These are phyloP conservation scores for Otis tarda DNA, from an alignment of 2,113 vertebrate species.

Conservation along the genomic window DNA sequence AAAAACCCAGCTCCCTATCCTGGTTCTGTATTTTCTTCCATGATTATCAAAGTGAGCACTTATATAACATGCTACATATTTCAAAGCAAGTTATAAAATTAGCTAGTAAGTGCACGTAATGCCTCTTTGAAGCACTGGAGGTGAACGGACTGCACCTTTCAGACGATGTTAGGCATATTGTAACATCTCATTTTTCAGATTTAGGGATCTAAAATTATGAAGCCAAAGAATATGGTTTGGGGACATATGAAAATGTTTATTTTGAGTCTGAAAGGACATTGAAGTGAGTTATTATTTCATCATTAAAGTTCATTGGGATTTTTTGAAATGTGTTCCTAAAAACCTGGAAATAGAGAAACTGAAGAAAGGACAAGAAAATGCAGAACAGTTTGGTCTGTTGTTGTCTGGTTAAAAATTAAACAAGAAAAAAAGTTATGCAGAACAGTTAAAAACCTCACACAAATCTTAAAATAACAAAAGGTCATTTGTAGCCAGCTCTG, in stretches of 20 bases:
- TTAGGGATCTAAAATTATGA: not conserved
- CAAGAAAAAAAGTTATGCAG: not conserved
- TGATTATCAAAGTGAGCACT: not conserved
- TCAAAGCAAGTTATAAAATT: conserved; percentile 25
- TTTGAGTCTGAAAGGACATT: not conserved
- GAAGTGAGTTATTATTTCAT: not conserved
- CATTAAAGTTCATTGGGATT: not conserved
- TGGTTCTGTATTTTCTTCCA: not conserved
- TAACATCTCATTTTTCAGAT: not conserved
- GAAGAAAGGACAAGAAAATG: not conserved
- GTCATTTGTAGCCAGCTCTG: not conserved
- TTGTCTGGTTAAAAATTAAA: not conserved
- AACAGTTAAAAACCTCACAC: not conserved
- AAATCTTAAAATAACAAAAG: not conserved
- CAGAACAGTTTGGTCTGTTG: not conserved
- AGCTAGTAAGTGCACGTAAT: not conserved
- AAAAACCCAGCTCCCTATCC: not conserved
- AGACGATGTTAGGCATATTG: not conserved
- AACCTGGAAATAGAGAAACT: not conserved
- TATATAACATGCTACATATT: not conserved
- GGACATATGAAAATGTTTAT: not conserved
- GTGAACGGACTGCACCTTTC: not conserved
- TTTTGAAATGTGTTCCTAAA: not conserved
- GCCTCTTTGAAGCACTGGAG: not conserved
- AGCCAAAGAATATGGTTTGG: not conserved